Conservation (phyloP, 2,797 vertebrate species). For the Brachyalestes nurse region DNA sequence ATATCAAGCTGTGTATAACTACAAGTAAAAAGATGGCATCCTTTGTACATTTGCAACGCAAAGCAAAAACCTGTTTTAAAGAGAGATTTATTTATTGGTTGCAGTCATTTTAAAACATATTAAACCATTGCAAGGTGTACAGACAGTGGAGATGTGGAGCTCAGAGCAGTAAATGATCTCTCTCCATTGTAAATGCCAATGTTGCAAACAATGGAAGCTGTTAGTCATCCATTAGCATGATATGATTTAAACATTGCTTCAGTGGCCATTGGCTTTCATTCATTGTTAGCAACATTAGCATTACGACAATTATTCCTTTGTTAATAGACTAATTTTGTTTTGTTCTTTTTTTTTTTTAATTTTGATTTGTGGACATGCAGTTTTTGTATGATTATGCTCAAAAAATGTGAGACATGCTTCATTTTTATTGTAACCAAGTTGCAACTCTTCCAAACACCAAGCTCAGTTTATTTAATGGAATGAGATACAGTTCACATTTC, state of each 20-base stretch:
- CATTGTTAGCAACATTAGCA: no score
- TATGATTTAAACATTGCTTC: no score
- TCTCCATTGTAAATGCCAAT: conserved; percentile 13
- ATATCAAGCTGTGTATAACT: conserved; percentile 42
- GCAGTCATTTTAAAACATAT: not conserved
- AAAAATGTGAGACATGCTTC: not conserved
- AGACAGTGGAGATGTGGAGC: not conserved
- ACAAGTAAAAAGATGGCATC: conserved; percentile 4
- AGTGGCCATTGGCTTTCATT: no score
- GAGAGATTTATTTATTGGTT: conserved; percentile 45
- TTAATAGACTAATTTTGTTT: not conserved
- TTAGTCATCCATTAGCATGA: no score
- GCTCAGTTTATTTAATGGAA: not conserved
- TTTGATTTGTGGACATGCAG: conserved; percentile 13
- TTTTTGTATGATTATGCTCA: conserved; percentile 18
- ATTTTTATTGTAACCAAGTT: conserved; percentile 15
- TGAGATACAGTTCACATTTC: not conserved
- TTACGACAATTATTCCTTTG: not conserved
- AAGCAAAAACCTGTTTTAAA: conserved; percentile 34
- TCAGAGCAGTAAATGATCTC: not conserved
- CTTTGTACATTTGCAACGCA: conserved; percentile 37
- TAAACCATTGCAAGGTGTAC: conserved; percentile 14
- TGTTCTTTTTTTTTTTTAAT: conserved; percentile 1
- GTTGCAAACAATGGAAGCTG: no score
- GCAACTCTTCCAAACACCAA: not conserved